Percentiles rank a stretch among this genome's conserved stretches.
Conservation (phyloP, 1,140 invertebrate species). For the Plutomurus gul region DNA sequence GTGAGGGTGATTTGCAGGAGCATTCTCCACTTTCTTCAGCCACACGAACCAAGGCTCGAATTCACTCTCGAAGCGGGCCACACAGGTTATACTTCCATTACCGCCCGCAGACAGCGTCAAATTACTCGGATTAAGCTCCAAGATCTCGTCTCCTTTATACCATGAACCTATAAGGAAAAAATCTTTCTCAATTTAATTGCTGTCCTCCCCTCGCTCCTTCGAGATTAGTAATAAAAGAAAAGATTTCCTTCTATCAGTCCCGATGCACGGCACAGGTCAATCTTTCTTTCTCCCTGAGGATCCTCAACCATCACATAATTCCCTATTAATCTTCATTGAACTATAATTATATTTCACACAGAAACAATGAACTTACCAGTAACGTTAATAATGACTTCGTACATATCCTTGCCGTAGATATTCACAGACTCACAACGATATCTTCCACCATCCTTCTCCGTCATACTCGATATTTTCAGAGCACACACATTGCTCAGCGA, state of each 20-base stretch:
- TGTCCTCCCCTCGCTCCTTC: neutral
- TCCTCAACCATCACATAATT: too few species aligned
- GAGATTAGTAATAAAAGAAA: conserved; percentile 15
- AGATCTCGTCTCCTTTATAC: conserved; percentile 41
- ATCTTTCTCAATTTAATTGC: neutral
- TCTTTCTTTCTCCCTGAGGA: too few species aligned
- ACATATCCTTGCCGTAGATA: conserved; percentile 32
- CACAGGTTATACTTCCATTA: conserved; percentile 45
- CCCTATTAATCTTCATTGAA: too few species aligned
- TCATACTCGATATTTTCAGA: conserved; percentile 41
- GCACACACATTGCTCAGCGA: too few species aligned
- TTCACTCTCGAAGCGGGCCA: conserved; percentile 39
- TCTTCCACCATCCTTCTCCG: conserved; percentile 35
- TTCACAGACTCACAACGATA: conserved; percentile 48
- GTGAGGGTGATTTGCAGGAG: neutral
- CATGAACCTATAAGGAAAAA: conserved; percentile 9
- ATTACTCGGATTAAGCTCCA: conserved; percentile 48
- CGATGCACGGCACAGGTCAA: too few species aligned
- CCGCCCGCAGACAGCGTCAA: conserved; percentile 44
- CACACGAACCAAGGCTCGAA: conserved; percentile 39
- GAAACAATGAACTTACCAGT: conserved; percentile 35
- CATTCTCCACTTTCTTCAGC: conserved; percentile 43
- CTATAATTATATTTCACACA: neutral
- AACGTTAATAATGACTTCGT: conserved; percentile 40
- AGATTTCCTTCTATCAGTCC: neutral